A percentile compares a stretch with the other conserved stretches of the same genome.
Evolutionary conservation across 2,888 invertebrate species (phyloP).

Genomic region (Hyles lineata): DNA sequence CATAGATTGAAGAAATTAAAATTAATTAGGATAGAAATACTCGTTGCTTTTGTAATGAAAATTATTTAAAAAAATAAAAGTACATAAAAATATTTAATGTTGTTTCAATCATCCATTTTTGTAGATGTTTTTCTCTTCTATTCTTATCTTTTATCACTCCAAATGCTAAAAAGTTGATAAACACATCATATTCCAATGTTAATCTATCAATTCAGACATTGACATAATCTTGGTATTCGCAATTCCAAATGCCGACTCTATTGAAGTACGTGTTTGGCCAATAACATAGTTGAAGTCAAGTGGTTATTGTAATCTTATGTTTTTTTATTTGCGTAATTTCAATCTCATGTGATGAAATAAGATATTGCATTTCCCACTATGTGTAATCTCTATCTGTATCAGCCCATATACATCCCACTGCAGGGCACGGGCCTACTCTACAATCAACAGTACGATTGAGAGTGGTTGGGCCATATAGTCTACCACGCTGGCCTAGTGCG

Average conservation of each 20-base stretch:
- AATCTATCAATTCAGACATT: not conserved
- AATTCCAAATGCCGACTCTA: not conserved
- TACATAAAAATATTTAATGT: not conserved
- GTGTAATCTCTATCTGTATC: too few species aligned
- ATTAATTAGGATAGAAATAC: not conserved
- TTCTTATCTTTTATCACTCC: constrained; percentile 6
- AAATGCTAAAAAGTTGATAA: not conserved
- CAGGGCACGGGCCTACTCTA: too few species aligned
- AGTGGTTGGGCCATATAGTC: too few species aligned
- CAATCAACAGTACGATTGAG: too few species aligned
- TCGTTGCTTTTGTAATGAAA: not conserved
- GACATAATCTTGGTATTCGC: constrained; percentile 1
- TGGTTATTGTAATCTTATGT: not conserved
- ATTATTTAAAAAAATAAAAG: not conserved
- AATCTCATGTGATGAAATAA: too few species aligned
- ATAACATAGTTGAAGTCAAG: not conserved
- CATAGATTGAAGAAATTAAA: not conserved
- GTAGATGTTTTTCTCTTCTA: not conserved
- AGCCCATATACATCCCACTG: too few species aligned
- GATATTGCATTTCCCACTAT: too few species aligned
- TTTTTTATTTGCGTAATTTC: too few species aligned
- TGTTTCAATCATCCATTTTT: not conserved
- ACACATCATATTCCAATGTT: not conserved
- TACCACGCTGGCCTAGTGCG: too few species aligned
- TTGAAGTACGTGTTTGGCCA: too few species aligned